Evolutionary conservation across 2,113 vertebrate genomes (phyloP), one percentile per base, ranked within the genome.

Genomic region (Solenodon paradoxus): DNA sequence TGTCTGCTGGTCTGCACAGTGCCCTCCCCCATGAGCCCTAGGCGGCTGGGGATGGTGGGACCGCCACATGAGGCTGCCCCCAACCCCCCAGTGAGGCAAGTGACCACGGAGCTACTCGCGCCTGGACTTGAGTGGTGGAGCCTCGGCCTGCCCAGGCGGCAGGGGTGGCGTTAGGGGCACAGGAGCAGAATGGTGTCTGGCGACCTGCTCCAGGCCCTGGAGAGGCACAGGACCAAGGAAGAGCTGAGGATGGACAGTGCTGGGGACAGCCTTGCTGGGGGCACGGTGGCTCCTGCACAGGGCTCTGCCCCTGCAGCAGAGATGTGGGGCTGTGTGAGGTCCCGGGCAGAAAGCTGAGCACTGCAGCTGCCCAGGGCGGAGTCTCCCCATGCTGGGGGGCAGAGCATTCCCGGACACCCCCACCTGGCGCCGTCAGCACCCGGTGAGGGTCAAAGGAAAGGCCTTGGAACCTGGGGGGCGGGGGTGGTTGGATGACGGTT

Each of bases 171-270:
- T n/a, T n/a, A n/a, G n/a, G n/a, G n/a, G n/a, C n/a, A n/a, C n/a
- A 95, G 79, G 97, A 98, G 1, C 98, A 98, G 96, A 97, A 5
- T 94, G 95, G 53, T 99, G 98, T 98, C 98, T 99, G 83, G 94
- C 95, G 16, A 91, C 7, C 3, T 98, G 98, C 90, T 98, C 0
- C 93, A 90, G 26, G 98, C 98, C 94, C 96, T 99, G 12, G 98
- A 98, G 93, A 96, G 95, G 87, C 97, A 98, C 0, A 98, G 96
- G 69, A 95, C 97, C 0, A 98, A 98, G 92, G 98, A 98, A 53
- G 98, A 98, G 11, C 92, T 98, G 94, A 97, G 77, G 16, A 94
- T 98, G 26, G 98, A 99, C 40, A 0, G 74, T 3, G 28, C 95
- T 0, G 98, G 98, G 97, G 98, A 98, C 0, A 96, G 97, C 47